phyloP scores from a whole-genome alignment of 1,140 invertebrate species.

The Hermatobates lingyangjiaoensis region DNA sequence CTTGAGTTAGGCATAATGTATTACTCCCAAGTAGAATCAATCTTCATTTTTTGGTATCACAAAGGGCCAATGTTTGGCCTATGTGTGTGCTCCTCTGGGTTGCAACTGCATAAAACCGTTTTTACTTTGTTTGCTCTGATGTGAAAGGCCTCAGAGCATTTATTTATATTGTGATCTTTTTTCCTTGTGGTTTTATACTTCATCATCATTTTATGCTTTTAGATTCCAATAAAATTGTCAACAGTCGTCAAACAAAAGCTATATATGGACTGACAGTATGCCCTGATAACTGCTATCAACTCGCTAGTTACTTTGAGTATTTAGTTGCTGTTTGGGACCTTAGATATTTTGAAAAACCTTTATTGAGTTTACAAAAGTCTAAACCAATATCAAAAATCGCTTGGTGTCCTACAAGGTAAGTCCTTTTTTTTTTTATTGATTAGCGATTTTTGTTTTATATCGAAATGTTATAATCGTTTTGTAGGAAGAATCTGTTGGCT shows the following conservation, averaged over 20 bases:
- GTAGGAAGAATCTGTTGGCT: slow-evolving; percentile 51
- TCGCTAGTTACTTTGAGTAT: slow-evolving; percentile 68
- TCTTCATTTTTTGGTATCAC: no score
- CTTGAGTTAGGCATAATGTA: no score
- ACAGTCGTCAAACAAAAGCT: slow-evolving; percentile 56
- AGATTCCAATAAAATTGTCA: slow-evolving; percentile 52
- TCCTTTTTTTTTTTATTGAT: slow-evolving; percentile 8
- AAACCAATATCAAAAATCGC: slow-evolving; percentile 52
- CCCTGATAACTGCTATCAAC: slow-evolving; percentile 48
- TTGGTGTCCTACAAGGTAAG: slow-evolving; percentile 76
- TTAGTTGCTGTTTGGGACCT: slow-evolving; percentile 73
- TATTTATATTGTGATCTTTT: no score
- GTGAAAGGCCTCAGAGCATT: no score
- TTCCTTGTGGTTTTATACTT: no score
- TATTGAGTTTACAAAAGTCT: slow-evolving; percentile 47
- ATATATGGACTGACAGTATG: slow-evolving; percentile 65
- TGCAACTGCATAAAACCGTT: no score
- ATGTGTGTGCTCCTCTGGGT: no score
- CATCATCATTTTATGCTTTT: slow-evolving; percentile 16
- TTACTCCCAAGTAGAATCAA: no score
- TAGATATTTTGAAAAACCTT: slow-evolving; percentile 66
- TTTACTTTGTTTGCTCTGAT: no score
- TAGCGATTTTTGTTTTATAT: slow-evolving; percentile 1
- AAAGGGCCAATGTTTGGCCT: no score
- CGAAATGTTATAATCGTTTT: slow-evolving; percentile 14